Evolutionary conservation across 2,797 vertebrate genomes (phyloP), one percentile per base, ranked within the genome.

Genomic region (Ptychadena robeensis): DNA sequence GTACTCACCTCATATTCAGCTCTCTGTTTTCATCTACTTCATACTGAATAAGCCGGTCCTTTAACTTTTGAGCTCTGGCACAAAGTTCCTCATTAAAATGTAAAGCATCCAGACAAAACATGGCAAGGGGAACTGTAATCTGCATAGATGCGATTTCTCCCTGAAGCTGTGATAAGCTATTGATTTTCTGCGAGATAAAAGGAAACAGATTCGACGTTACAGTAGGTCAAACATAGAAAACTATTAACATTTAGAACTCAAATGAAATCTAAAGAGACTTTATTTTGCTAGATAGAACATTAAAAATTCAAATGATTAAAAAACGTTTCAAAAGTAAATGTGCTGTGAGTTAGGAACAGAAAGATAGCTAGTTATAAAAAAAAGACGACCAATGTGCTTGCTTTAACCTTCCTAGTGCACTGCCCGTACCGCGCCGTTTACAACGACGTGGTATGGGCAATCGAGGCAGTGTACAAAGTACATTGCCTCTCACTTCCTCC

Each of bases 51-150:
- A 98, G 87, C 38, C 73, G 91, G 34, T 96, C 91, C 86, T 92
- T 95, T 65, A 98, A 93, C 80, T 85, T 90, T 53, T 94, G 88
- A 0, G 91, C 91, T 38, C 91, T 88, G 76, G 74, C 88, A 88
- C 95, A 96, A 83, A 99, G 92, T 2, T 96, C 93, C 31, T 94
- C 88, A 48, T 98, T 95, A 78, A 99, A 90, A 0, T 86, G 82
- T 28, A 88, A 73, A 14, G 96, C 88, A 34, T 95, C 90, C 84
- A 99, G 91, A 86, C 95, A 97, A 90, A 98, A 96, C 92, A 98
- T 89, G 61, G 95, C 95, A 82, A 99, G 86, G 3, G 96, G 95
- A 71, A 95, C 93, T 0, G 92, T 96, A 32, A 94, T 40, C 25
- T 86, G 93, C 92, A 98, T 91, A 4, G 91, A 94, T 8, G 93